Conservation (phyloP, 2,113 vertebrate genomes). For the Calidris pugnax region DNA sequence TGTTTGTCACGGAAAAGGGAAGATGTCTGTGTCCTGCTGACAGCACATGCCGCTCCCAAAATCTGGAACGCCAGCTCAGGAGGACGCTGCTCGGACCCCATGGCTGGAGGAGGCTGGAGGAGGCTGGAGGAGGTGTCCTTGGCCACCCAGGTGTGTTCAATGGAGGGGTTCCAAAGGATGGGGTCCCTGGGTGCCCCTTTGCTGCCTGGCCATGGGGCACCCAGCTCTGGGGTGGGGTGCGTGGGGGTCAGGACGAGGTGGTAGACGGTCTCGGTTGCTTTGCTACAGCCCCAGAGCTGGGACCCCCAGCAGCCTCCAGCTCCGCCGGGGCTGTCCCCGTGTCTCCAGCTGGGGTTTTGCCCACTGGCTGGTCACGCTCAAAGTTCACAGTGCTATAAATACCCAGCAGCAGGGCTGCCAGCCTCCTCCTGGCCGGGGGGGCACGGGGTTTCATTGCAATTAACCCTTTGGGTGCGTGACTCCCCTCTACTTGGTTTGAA, state of each 20-base stretch:
- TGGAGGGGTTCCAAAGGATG: not conserved
- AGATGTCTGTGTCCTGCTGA: not conserved
- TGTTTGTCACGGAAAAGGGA: not conserved
- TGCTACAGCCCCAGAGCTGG: fast-evolving
- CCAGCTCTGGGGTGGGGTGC: fast-evolving
- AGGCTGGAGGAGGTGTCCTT: not conserved
- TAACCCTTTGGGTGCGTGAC: not conserved
- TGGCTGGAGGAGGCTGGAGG: not conserved
- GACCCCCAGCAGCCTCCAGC: not conserved
- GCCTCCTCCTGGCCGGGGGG: not conserved
- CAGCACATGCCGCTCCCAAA: not conserved
- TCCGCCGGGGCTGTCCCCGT: not conserved
- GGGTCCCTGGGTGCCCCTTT: not conserved
- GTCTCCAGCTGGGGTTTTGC: not conserved
- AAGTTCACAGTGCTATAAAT: slow-evolving; percentile 70
- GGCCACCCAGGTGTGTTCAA: fast-evolving
- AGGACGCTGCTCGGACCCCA: fast-evolving
- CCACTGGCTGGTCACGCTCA: slow-evolving; percentile 1
- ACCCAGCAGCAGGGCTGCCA: slow-evolving; percentile 10
- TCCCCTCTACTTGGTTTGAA: fast-evolving
- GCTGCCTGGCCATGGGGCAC: not conserved
- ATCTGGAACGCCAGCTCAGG: fast-evolving
- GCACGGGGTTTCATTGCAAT: not conserved
- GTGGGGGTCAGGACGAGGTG: fast-evolving
- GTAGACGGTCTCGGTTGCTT: fast-evolving